Evolutionary conservation across 1,140 invertebrate genomes (phyloP).

Genomic region (Drosophila miranda): DNA sequence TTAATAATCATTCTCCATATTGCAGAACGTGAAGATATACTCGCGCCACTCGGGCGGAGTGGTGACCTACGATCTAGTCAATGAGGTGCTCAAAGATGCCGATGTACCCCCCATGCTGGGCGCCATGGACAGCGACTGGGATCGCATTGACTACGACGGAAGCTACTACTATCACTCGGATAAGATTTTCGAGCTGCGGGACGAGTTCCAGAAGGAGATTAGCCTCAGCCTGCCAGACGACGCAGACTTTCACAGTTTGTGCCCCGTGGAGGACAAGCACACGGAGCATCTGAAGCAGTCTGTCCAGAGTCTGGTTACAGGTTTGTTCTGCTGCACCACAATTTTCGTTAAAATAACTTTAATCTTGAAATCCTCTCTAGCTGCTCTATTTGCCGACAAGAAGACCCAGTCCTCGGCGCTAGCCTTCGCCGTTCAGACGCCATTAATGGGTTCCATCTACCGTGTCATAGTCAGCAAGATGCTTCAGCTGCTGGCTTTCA

Average conservation of each 20-base stretch:
- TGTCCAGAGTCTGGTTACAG: conserved; percentile 63
- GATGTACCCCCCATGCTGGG: conserved; percentile 77
- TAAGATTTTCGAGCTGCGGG: conserved; percentile 74
- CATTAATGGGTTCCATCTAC: conserved; percentile 71
- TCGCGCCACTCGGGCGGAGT: conserved; percentile 74
- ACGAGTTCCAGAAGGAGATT: conserved; percentile 75
- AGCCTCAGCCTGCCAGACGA: conserved; percentile 43
- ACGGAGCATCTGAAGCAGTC: conserved; percentile 59
- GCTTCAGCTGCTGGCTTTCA: conserved; percentile 71
- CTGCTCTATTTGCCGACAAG: conserved; percentile 56
- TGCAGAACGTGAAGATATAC: conserved; percentile 77
- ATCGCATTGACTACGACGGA: conserved; percentile 78
- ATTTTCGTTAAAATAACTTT: background rate
- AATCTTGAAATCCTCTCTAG: conserved; percentile 6
- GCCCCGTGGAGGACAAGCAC: conserved; percentile 67
- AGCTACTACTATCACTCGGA: conserved; percentile 77
- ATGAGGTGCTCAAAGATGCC: conserved; percentile 77
- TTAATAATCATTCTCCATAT: background rate
- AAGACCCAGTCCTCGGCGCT: conserved; percentile 49
- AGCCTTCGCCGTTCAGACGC: conserved; percentile 56
- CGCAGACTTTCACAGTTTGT: conserved; percentile 59
- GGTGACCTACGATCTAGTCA: conserved; percentile 79
- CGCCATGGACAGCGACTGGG: conserved; percentile 79
- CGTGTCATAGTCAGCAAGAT: conserved; percentile 67
- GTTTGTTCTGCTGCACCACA: conserved; percentile 18